phyloP scores from a whole-genome alignment of 1,140 invertebrate genomes.

The Euwallacea similis region DNA sequence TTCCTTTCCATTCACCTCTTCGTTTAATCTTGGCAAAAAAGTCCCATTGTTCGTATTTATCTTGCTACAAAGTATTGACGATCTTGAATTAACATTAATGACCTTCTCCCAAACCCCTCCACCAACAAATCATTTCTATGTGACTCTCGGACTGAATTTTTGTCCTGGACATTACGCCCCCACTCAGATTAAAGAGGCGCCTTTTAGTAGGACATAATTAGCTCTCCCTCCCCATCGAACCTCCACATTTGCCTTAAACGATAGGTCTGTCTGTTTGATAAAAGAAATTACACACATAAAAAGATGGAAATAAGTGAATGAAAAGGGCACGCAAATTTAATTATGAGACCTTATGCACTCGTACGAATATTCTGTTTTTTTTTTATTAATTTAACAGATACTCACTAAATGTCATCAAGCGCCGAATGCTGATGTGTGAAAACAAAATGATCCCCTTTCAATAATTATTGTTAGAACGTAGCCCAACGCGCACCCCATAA shows the following conservation, averaged over 20 bases:
- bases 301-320: background rate
- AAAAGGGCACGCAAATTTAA: background rate
- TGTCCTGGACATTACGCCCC: too few relatives aligned
- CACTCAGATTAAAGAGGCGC: too few relatives aligned
- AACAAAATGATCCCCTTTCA: constrained; percentile 4
- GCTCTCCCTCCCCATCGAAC: background rate
- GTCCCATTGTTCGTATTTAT: too few relatives aligned
- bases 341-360: too few relatives aligned
- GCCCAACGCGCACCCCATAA: constrained; percentile 25
- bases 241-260: background rate
- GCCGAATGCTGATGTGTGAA: constrained; percentile 9
- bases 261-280: background rate
- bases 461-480: constrained; percentile 31
- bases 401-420: background rate
- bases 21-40: too few relatives aligned
- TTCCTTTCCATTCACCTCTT: too few relatives aligned
- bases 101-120: too few relatives aligned
- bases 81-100: too few relatives aligned
- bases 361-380: too few relatives aligned
- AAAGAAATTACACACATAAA: background rate
- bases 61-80: too few relatives aligned
- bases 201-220: background rate
- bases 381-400: background rate
- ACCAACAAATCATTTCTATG: too few relatives aligned
- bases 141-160: too few relatives aligned